A percentile compares a stretch with the other conserved stretches of the same genome.
Evolutionary conservation across 1,140 invertebrate genomes (phyloP).

Genomic region (Brachionus sp.): DNA sequence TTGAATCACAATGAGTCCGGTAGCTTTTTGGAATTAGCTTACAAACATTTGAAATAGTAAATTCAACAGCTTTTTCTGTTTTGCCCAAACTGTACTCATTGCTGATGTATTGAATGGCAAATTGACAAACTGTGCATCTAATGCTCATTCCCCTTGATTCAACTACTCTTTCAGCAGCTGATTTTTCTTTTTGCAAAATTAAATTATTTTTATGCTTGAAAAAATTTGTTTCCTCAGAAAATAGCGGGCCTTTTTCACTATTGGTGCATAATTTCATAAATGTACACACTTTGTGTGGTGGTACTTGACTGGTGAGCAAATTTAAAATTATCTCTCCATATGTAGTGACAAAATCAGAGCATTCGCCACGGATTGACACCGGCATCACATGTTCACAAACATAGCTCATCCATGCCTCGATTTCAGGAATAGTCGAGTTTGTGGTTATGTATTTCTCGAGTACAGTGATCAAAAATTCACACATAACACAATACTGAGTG

Average conservation of each 20-base stretch:
- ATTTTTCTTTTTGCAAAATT: not conserved
- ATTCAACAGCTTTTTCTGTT: slow-evolving; percentile 23
- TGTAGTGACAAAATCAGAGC: not conserved
- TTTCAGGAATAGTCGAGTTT: slow-evolving; percentile 20
- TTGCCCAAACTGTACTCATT: not conserved
- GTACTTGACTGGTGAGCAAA: not conserved
- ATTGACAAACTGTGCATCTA: slow-evolving; percentile 21
- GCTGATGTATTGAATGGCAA: slow-evolving; percentile 12
- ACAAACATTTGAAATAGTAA: slow-evolving; percentile 26
- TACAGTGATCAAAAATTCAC: slow-evolving; percentile 35
- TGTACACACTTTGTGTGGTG: slow-evolving; percentile 1
- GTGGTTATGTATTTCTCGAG: slow-evolving; percentile 13
- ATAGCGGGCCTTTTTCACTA: not conserved
- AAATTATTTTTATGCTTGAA: not conserved
- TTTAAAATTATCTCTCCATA: slow-evolving; percentile 4
- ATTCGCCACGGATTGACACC: not conserved
- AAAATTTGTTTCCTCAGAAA: not conserved
- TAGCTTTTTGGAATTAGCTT: not conserved
- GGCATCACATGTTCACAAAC: slow-evolving; percentile 42
- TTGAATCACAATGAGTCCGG: not conserved
- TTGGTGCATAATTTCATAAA: not conserved
- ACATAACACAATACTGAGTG: slow-evolving; percentile 7
- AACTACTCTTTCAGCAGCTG: not conserved
- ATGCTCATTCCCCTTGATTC: not conserved
- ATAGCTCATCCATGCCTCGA: slow-evolving; percentile 7